Evolutionary conservation across 2,888 invertebrate genomes (phyloP).

Genomic region (Cabera pusaria): DNA sequence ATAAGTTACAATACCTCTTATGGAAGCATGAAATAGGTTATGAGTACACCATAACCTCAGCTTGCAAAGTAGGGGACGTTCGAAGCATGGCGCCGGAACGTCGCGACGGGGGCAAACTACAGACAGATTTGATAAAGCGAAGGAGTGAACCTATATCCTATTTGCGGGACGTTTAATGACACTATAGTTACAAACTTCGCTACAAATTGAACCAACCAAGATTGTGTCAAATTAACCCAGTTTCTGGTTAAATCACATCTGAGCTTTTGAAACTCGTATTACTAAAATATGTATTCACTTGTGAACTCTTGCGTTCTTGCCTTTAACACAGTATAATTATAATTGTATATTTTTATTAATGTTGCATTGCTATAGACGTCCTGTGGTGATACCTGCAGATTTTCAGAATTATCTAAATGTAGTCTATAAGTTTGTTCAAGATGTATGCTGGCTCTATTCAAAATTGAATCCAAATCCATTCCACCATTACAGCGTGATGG

Average conservation of each 20-base stretch:
- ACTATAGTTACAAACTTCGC: slow-evolving; percentile 37
- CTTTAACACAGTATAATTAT: no score
- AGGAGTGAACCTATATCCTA: slow-evolving; percentile 45
- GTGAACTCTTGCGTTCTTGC: no score
- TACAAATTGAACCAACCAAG: slow-evolving; percentile 26
- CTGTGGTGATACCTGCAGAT: no score
- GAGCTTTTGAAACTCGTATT: slow-evolving; percentile 17
- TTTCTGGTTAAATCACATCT: slow-evolving; percentile 27
- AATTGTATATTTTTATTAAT: no score
- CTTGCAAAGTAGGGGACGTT: slow-evolving; percentile 47
- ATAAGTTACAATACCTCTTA: slow-evolving; percentile 31
- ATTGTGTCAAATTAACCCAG: slow-evolving; percentile 21
- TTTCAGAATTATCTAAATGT: no score
- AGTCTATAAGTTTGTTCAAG: no score
- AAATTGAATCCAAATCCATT: no score
- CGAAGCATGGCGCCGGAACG: slow-evolving; percentile 43
- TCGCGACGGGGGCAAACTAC: slow-evolving; percentile 34
- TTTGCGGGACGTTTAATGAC: slow-evolving; percentile 48
- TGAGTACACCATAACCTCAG: slow-evolving; percentile 33
- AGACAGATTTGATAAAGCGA: slow-evolving; percentile 46
- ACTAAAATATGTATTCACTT: slow-evolving; percentile 24
- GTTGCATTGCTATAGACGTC: no score
- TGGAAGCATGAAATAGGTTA: slow-evolving; percentile 54
- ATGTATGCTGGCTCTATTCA: no score
- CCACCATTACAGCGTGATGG: no score